A percentile compares a stretch with the other conserved stretches of the same genome.
phyloP scores from a whole-genome alignment of 2,113 vertebrate species.

The Odontophorus gujanensis region DNA sequence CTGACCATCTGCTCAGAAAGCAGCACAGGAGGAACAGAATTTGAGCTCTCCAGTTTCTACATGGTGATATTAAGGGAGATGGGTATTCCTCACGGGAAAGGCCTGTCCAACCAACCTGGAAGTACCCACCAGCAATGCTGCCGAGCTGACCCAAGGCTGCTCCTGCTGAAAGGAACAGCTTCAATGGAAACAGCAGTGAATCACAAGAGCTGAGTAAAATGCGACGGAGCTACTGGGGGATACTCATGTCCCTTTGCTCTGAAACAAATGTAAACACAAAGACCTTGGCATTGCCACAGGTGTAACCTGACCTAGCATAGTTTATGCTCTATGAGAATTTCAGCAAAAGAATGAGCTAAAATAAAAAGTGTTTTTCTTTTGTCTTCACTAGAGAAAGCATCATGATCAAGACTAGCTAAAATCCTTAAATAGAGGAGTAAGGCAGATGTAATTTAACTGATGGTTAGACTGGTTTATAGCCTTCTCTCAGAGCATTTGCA shows the following conservation, averaged over 20 bases:
- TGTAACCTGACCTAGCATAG: neutral
- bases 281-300: neutral
- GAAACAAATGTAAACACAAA: neutral
- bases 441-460: neutral
- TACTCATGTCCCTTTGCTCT: neutral
- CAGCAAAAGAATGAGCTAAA: neutral
- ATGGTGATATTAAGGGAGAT: neutral
- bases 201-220: neutral
- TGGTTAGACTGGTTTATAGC: neutral
- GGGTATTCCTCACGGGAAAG: neutral
- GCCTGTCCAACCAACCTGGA: neutral
- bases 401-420: neutral
- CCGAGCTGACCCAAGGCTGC: neutral
- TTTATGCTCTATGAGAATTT: neutral
- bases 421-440: neutral
- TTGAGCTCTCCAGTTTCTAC: accelerated
- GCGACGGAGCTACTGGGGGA: neutral
- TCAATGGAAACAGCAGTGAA: neutral
- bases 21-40: neutral
- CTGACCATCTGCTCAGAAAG: neutral
- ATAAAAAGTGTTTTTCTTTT: neutral
- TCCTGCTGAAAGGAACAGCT: neutral
- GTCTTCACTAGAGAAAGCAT: neutral
- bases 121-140: neutral
- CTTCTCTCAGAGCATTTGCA: neutral